Conservation (phyloP, 2,797 vertebrate genomes). For the Eulemur coronatus region DNA sequence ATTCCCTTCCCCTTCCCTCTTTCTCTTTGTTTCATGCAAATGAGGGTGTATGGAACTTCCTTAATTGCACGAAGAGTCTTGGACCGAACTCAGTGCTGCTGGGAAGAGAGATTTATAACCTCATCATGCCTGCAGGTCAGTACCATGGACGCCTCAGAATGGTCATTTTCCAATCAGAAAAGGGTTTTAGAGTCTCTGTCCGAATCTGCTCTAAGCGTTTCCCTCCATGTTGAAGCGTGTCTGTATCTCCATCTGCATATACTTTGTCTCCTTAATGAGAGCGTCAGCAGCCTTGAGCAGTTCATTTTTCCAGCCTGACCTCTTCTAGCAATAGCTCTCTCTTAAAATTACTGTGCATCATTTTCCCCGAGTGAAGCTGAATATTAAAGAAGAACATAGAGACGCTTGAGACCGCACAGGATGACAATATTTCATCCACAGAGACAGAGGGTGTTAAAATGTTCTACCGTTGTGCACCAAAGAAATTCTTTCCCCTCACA, state of each 20-base stretch:
- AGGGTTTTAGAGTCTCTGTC: neutral
- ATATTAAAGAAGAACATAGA: slow-evolving; percentile 18
- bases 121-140: neutral
- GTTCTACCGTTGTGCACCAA: neutral
- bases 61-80: neutral
- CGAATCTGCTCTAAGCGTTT: neutral
- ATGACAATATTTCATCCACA: slow-evolving; percentile 42
- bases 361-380: slow-evolving; percentile 38
- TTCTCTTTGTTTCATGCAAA: slow-evolving; percentile 11
- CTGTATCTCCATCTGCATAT: neutral
- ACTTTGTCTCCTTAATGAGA: slow-evolving; percentile 33
- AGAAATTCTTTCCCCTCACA: slow-evolving; percentile 51
- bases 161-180: slow-evolving; percentile 31
- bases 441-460: slow-evolving; percentile 57
- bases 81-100: neutral
- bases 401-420: neutral
- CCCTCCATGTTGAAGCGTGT: neutral
- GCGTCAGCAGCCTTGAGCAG: neutral
- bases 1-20: neutral
- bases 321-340: neutral
- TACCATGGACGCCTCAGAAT: neutral
- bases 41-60: neutral
- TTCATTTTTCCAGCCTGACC: slow-evolving; percentile 40
- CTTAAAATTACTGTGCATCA: slow-evolving; percentile 6
- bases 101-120: neutral